These are phyloP conservation scores for Stenchaetothrips biformis DNA, from an alignment of 2,888 invertebrate species.

Conservation along the genomic window DNA sequence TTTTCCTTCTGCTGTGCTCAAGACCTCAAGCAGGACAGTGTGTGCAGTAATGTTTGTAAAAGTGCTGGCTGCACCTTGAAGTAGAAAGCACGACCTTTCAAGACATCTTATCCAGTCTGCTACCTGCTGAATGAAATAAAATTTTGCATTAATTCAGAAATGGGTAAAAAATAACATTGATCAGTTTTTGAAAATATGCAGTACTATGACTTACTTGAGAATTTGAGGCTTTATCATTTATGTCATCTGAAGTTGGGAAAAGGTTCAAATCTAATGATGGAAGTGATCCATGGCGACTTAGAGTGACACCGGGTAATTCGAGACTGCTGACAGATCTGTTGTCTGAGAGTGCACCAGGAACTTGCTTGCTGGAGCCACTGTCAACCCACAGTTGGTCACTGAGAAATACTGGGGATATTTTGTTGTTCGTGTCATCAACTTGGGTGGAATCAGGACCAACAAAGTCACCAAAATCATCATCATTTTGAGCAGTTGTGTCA, in stretches of 20 bases:
- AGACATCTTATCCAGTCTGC: neutral
- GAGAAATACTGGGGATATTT: neutral
- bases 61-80: neutral
- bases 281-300: constrained; percentile 7
- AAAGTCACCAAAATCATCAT: constrained; percentile 9
- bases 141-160: too few relatives aligned
- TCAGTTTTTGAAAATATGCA: neutral
- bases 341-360: neutral
- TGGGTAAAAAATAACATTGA: neutral
- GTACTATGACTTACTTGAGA: neutral
- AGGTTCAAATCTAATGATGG: constrained; percentile 8
- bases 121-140: neutral
- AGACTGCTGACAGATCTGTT: neutral
- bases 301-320: neutral
- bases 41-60: neutral
- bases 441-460: neutral
- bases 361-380: neutral
- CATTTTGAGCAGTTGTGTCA: neutral
- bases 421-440: neutral
- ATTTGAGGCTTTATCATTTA: neutral
- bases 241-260: neutral
- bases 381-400: neutral
- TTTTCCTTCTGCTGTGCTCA: neutral
- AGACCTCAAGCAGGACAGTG: neutral
- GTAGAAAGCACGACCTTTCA: neutral